Percentiles rank a stretch among this genome's conserved stretches.
Evolutionary conservation across 2,113 vertebrate genomes (phyloP).

Genomic region (Onychostoma macrolepis): DNA sequence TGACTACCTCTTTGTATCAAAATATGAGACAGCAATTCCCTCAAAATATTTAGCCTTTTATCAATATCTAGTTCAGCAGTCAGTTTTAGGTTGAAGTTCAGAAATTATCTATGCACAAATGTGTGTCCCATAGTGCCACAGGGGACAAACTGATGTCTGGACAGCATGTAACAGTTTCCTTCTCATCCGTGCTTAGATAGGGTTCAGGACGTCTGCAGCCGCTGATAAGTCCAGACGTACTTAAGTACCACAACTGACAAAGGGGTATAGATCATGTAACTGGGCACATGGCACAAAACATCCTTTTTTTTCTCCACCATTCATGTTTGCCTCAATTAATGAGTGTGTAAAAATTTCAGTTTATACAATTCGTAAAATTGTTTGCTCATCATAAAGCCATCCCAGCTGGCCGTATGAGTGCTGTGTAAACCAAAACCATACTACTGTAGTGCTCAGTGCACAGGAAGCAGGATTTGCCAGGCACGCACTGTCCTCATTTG

Average conservation of each 20-base stretch:
- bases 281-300: conserved; percentile 59
- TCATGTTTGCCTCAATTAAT: conserved; percentile 16
- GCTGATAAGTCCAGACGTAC: conserved; percentile 72
- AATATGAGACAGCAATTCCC: background rate
- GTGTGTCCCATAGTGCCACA: background rate
- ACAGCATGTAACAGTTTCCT: conserved; percentile 68
- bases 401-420: conserved; percentile 38
- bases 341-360: conserved; percentile 3
- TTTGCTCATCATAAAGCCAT: conserved; percentile 38
- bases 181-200: conserved; percentile 64
- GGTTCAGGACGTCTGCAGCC: conserved; percentile 67
- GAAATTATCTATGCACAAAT: background rate
- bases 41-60: background rate
- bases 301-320: background rate
- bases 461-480: conserved; percentile 23
- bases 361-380: conserved; percentile 39
- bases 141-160: conserved; percentile 43
- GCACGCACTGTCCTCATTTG: conserved; percentile 61
- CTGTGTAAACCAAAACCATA: conserved; percentile 41
- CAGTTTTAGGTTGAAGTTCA: background rate
- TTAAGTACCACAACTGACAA: conserved; percentile 63
- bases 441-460: conserved; percentile 30
- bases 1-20: background rate
- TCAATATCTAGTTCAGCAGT: background rate
- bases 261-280: conserved; percentile 62